phyloP scores from a whole-genome alignment of 2,888 invertebrate species.

The Phengaris arion region DNA sequence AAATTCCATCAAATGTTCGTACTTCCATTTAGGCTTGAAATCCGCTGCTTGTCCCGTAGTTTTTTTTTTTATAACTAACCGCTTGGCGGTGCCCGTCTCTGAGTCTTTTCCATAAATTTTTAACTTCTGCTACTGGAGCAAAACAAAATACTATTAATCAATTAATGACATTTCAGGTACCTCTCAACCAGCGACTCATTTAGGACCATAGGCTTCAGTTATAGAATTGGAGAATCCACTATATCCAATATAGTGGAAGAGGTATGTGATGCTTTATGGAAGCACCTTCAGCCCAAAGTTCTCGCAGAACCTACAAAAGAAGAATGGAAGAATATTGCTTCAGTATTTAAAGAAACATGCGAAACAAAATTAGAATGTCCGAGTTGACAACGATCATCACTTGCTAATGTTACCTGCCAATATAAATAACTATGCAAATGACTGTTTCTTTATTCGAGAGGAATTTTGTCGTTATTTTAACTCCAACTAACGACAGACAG shows the following conservation, averaged over 20 bases:
- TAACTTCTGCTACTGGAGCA: neutral
- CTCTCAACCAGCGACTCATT: conserved; percentile 39
- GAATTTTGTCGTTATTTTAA: too few relatives aligned
- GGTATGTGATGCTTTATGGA: conserved; percentile 35
- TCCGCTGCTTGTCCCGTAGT: neutral
- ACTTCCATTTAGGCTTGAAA: too few relatives aligned
- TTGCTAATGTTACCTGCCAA: too few relatives aligned
- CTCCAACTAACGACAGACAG: too few relatives aligned
- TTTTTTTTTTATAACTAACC: neutral
- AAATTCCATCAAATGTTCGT: too few relatives aligned
- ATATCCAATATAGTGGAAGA: conserved; percentile 33
- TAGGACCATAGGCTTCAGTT: conserved; percentile 37
- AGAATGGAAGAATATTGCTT: conserved; percentile 36
- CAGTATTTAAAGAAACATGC: conserved; percentile 35
- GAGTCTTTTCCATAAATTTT: neutral
- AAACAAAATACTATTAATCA: neutral
- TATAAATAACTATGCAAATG: too few relatives aligned
- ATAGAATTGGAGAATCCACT: conserved; percentile 39
- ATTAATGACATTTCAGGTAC: conserved; percentile 30
- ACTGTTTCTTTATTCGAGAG: too few relatives aligned
- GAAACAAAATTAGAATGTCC: too few relatives aligned
- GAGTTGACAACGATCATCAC: too few relatives aligned
- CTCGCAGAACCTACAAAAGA: neutral
- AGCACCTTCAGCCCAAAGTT: conserved; percentile 34
- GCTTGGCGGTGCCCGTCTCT: neutral